Evolutionary conservation across 2,888 invertebrate species (phyloP), one percentile per base, ranked within the genome.

Genomic region (Malthinus flaveolus): DNA sequence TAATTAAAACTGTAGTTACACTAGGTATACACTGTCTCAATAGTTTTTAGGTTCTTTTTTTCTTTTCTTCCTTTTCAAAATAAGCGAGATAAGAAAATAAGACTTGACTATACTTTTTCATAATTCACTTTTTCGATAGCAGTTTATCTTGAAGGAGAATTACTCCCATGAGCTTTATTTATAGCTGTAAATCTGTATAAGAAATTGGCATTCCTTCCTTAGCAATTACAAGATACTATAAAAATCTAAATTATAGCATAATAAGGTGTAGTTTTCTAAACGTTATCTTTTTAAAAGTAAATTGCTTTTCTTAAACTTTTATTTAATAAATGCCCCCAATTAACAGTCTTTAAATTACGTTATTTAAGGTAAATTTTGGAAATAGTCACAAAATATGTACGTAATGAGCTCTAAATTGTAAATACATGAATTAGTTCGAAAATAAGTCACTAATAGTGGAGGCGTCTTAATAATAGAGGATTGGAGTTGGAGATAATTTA

Each of bases 111-210:
- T n/a, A 45, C 45, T 32, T 42, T 42, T 42, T 42, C 39, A 42
- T 42, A 42, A 42, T 23, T 42, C 39, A 42, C 45, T 45, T 23
- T 34, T 45, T 45, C 52, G 35, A 52, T 52, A 15, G 52, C 46
- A 49, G 37, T 56, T 56, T 56, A 56, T 56, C 56, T 50, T 50
- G 7, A 33, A 44, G 10, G 35, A 35, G 37, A 56, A 56, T 35
- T 56, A 45, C 46, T 50, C 56, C 56, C 56, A 46, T 11, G 56
- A 50, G 56, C 50, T 51, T 56, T 56, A 56, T 56, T 56, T 56
- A 56, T 56, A 39, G 56, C 47, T 47, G 12, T 32, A 56, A 47
- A 56, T 56, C 56, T 49, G 56, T 49, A 56, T 56, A 56, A 56
- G 45, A 45, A 45, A 49, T 56, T 49, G 56, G 56, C 56, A 50